phyloP scores from a whole-genome alignment of 2,113 vertebrate genomes.

The Mungos mungo region DNA sequence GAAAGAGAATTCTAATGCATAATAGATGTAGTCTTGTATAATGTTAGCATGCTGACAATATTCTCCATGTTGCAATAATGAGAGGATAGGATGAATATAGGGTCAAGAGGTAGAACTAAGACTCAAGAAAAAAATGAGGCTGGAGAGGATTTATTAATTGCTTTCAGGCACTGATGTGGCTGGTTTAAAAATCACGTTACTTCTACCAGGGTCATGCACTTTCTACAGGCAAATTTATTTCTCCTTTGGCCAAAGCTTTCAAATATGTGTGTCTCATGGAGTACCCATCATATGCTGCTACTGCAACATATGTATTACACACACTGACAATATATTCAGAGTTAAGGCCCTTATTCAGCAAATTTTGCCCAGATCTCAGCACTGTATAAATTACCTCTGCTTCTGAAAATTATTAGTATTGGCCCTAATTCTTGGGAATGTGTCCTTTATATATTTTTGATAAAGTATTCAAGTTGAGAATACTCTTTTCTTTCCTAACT shows the following conservation, averaged over 20 bases:
- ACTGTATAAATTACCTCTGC: neutral
- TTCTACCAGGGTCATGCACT: neutral
- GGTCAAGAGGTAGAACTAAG: neutral
- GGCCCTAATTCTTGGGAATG: neutral
- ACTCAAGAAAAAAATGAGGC: neutral
- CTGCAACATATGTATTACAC: neutral
- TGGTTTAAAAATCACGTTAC: neutral
- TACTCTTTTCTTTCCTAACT: neutral
- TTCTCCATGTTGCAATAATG: neutral
- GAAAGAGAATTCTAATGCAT: neutral
- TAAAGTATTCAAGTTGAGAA: neutral
- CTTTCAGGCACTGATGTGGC: neutral
- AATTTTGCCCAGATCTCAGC: conserved; percentile 20
- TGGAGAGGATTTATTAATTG: neutral
- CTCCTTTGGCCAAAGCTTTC: neutral
- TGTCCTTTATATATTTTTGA: neutral
- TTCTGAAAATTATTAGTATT: neutral
- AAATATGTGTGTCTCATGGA: neutral
- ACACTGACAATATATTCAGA: neutral
- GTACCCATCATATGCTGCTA: neutral
- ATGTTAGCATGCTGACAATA: neutral
- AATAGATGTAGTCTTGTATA: neutral
- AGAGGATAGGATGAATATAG: neutral
- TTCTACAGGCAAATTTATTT: neutral
- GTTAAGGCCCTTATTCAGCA: neutral